Conservation (phyloP, 1,140 invertebrate species). For the Choristoneura fumiferana region DNA sequence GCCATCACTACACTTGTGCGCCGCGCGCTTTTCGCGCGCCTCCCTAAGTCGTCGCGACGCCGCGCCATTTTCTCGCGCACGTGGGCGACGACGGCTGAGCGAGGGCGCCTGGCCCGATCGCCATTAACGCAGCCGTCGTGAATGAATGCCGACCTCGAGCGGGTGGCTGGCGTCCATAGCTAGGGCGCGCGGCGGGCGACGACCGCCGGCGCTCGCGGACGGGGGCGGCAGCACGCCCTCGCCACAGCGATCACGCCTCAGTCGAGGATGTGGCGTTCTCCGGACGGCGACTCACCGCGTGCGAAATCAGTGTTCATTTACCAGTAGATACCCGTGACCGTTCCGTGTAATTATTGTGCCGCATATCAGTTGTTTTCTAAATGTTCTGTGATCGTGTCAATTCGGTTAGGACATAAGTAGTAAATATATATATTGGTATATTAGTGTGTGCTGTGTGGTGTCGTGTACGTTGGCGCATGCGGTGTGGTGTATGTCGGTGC, state of each 20-base stretch:
- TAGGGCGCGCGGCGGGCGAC: conserved; percentile 61
- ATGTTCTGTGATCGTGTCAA: conserved; percentile 71
- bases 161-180: conserved; percentile 69
- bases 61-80: conserved; percentile 75
- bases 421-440: conserved; percentile 30
- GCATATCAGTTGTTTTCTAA: conserved; percentile 47
- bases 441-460: conserved; percentile 8
- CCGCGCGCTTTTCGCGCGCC: conserved; percentile 67
- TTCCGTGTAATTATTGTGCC: conserved; percentile 49
- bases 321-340: conserved; percentile 56
- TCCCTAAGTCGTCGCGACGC: conserved; percentile 65
- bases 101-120: conserved; percentile 60
- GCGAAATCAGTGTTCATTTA: conserved; percentile 74
- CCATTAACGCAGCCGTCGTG: conserved; percentile 74
- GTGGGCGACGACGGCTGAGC: conserved; percentile 61
- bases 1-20: conserved; percentile 60
- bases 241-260: conserved; percentile 50
- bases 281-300: conserved; percentile 64
- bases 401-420: conserved; percentile 52
- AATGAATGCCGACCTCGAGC: conserved; percentile 74
- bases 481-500: conserved; percentile 27
- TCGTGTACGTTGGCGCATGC: conserved; percentile 27
- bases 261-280: conserved; percentile 70
- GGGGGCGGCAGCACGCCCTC: conserved; percentile 67
- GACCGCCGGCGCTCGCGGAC: conserved; percentile 48